Evolutionary conservation across 2,888 invertebrate genomes (phyloP), one percentile per base, ranked within the genome.

Genomic region (Napeogenes sylphis): DNA sequence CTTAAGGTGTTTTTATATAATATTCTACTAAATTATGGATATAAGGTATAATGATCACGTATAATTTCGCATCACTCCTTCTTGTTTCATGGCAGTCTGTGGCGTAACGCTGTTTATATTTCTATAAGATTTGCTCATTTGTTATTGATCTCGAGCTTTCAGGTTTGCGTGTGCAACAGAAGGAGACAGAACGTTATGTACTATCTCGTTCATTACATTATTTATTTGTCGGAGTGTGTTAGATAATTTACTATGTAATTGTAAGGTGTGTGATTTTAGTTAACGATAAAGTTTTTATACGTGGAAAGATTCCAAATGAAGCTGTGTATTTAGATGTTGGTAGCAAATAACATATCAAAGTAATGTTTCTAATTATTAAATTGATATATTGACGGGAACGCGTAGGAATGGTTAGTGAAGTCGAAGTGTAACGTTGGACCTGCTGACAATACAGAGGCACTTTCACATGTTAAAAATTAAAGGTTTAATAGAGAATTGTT

Each of bases 261-360:
- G 62, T 89, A 89, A 87, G 84, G 80, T 84, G 89, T 87, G 88
- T 87, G 84, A 83, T 82, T 86, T 88, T 87, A 84, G 81, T 86
- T 87, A 75, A 82, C 81, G 77, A 81, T 81, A 78, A 71, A 66
- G 71, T 83, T 86, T 82, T 83, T 83, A 80, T 80, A 80, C 71
- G 77, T 77, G 84, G 90, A 90, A 90, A 90, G 90, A 89, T 90
- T 90, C 90, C 90, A 90, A 90, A 90, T 87, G 79, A 74, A 73
- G 74, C 69, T 73, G 80, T 72, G 72, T 81, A 79, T 72, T 21
- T 76, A 78, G 75, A 76, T 72, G 80, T 77, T 74, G 84, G 82
- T 87, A 89, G 88, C 80, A 84, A 87, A 87, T 90, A 80, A 90
- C 90, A 90, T 90, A 90, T 90, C 90, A 90, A 71, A 79, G 82